A percentile compares a stretch with the other conserved stretches of the same genome.
These are phyloP conservation scores for Drosophila mercatorum DNA, from an alignment of 2,888 invertebrate species.

Conservation along the genomic window DNA sequence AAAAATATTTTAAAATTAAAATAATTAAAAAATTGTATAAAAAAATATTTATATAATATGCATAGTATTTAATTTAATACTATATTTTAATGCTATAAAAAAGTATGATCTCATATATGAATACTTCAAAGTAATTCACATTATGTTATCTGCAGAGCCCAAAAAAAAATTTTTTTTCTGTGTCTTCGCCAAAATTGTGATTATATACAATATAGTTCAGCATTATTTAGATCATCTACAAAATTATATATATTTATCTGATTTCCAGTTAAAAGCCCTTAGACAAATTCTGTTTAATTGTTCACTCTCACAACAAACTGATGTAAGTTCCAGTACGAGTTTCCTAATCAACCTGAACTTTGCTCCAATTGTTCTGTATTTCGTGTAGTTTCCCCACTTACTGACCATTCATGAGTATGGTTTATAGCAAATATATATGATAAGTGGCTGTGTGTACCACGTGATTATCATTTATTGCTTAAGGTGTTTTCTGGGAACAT, in stretches of 20 bases:
- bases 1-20: background rate
- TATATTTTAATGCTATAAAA: too few species aligned
- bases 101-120: background rate
- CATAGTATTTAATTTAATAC: too few species aligned
- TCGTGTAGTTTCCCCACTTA: constrained; percentile 16
- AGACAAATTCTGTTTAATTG: background rate
- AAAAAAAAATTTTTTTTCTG: background rate
- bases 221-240: background rate
- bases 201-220: background rate
- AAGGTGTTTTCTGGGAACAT: constrained; percentile 44
- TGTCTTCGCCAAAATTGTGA: background rate
- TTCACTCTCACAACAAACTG: too few species aligned
- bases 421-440: constrained; percentile 24
- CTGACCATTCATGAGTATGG: constrained; percentile 21
- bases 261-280: background rate
- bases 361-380: background rate
- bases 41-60: too few species aligned
- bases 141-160: background rate
- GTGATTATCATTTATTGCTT: constrained; percentile 50
- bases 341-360: constrained; percentile 12
- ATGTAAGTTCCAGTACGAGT: background rate
- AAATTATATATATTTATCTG: background rate
- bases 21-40: too few species aligned
- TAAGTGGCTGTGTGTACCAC: constrained; percentile 23
- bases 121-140: background rate